Evolutionary conservation across 1,140 invertebrate genomes (phyloP).

Genomic region (Patella vulgata): DNA sequence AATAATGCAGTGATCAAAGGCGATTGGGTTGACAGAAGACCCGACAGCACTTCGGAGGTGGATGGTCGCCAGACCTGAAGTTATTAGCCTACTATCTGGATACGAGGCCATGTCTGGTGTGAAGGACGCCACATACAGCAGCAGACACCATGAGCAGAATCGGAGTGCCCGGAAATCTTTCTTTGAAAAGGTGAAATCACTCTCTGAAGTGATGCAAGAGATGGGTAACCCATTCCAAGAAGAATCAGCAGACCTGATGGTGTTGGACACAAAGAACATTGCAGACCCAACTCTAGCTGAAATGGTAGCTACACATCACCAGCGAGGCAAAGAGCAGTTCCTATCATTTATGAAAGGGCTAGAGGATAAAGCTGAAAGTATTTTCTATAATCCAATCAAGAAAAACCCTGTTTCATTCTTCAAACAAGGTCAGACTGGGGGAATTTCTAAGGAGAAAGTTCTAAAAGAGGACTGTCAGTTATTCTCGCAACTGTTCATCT

Average conservation of each 20-base stretch:
- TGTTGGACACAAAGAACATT: conserved; percentile 3
- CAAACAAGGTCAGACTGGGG: conserved; percentile 7
- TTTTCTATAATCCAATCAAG: conserved; percentile 27
- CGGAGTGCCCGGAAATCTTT: conserved; percentile 7
- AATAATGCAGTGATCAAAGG: conserved; percentile 40
- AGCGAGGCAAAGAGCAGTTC: conserved; percentile 10
- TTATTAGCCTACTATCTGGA: conserved; percentile 9
- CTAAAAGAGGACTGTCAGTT: conserved; percentile 33
- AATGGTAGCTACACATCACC: neutral
- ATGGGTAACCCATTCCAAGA: conserved; percentile 2
- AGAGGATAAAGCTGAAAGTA: neutral
- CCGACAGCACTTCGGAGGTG: conserved; percentile 20
- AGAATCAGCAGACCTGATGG: conserved; percentile 2
- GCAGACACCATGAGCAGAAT: conserved; percentile 24
- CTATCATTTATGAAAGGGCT: conserved; percentile 3
- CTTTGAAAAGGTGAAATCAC: conserved; percentile 5
- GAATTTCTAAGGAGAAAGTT: neutral
- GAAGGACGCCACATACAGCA: conserved; percentile 16
- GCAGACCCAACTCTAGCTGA: neutral
- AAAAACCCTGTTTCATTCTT: conserved; percentile 33
- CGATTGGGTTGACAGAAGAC: conserved; percentile 34
- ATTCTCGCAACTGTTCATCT: conserved; percentile 37
- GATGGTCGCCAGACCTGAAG: conserved; percentile 20
- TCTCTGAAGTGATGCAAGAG: conserved; percentile 3
- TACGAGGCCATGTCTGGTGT: conserved; percentile 19